A percentile compares a stretch with the other conserved stretches of the same genome.
phyloP scores from a whole-genome alignment of 1,140 invertebrate genomes.

The Lordiphosa mommai region DNA sequence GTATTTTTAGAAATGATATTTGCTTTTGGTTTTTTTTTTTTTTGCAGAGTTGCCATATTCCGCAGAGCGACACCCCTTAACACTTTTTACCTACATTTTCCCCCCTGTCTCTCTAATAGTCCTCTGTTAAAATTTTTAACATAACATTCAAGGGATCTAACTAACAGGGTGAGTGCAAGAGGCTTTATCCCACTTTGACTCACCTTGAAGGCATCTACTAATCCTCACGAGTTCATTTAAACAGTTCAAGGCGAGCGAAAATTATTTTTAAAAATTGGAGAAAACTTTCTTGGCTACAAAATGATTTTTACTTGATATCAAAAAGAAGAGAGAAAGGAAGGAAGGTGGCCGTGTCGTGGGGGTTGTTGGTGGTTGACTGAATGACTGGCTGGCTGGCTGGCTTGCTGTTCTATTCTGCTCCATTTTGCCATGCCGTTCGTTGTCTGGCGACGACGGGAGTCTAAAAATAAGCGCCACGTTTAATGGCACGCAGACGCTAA shows the following conservation, averaged over 20 bases:
- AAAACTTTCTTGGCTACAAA: constrained; percentile 21
- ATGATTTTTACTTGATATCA: constrained; percentile 45
- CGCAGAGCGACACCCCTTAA: too few species aligned
- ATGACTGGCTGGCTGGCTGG: not conserved
- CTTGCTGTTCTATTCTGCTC: constrained; percentile 19
- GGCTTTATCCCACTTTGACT: too few species aligned
- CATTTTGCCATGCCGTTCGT: constrained; percentile 28
- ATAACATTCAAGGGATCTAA: too few species aligned
- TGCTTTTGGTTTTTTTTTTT: constrained; percentile 20
- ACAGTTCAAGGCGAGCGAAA: constrained; percentile 72
- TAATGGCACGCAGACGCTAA: constrained; percentile 72
- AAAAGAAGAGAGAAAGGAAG: constrained; percentile 36
- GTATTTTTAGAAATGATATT: constrained; percentile 59
- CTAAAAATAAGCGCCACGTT: constrained; percentile 72
- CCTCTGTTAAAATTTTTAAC: too few species aligned
- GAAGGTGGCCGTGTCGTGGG: not conserved
- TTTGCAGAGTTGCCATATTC: constrained; percentile 1
- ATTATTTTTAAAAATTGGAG: constrained; percentile 62
- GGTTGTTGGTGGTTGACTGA: not conserved
- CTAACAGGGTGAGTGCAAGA: too few species aligned
- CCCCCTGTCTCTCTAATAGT: too few species aligned
- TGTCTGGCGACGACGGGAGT: constrained; percentile 33
- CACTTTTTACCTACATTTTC: too few species aligned
- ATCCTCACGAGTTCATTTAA: constrained; percentile 55
- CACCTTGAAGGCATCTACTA: too few species aligned